Conservation (phyloP, 2,113 vertebrate genomes). For the Amphiprion ocellaris region DNA sequence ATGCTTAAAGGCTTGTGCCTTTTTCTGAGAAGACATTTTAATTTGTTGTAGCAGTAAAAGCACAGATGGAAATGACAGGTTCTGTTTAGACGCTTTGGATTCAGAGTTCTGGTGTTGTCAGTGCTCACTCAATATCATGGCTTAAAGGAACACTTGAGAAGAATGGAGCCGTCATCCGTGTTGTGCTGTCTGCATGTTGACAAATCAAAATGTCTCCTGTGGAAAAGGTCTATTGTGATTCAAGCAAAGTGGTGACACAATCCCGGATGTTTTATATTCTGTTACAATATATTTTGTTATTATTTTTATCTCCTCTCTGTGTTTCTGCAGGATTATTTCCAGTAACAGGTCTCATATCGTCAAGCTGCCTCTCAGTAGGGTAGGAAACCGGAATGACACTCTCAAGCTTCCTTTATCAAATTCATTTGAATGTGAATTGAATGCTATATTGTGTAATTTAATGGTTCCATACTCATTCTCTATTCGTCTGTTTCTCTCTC, state of each 20-base stretch:
- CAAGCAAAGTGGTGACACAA: not conserved
- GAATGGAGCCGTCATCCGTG: not conserved
- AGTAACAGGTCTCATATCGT: conserved; percentile 99
- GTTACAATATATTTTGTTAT: not conserved
- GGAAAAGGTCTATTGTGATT: not conserved
- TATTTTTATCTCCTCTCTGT: conserved; percentile 18
- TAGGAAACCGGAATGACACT: conserved; percentile 79
- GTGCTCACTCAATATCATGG: not conserved
- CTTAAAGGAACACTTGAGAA: not conserved
- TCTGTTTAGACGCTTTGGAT: not conserved
- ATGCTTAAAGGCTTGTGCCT: not conserved
- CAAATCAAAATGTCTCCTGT: not conserved
- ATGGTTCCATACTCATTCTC: conserved; percentile 17
- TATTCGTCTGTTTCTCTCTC: conserved; percentile 36
- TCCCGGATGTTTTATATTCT: not conserved
- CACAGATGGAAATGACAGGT: not conserved
- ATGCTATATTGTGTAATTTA: conserved; percentile 7
- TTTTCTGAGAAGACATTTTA: conserved; percentile 4
- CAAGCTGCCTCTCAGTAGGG: conserved; percentile 99
- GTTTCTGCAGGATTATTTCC: conserved; percentile 93
- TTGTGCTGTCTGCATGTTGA: not conserved
- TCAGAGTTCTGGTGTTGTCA: not conserved
- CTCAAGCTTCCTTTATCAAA: conserved; percentile 15
- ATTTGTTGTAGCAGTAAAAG: not conserved
- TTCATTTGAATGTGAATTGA: not conserved